Evolutionary conservation across 2,888 invertebrate species (phyloP), one percentile per base, ranked within the genome.

Genomic region (Stomorhina lunata): DNA sequence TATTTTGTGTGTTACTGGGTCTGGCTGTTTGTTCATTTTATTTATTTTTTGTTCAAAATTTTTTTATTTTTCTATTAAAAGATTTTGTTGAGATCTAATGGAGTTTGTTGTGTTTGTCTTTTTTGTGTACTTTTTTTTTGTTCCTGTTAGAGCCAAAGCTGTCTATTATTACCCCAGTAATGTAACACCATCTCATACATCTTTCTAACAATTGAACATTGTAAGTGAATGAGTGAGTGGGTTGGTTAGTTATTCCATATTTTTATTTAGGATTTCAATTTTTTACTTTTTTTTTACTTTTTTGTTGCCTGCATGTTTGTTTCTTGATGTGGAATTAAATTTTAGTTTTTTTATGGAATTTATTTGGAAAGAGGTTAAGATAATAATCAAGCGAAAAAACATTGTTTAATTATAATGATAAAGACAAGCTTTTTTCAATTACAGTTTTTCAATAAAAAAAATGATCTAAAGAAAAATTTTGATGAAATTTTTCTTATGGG

Each of bases 141-240:
- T 57, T 55, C 37, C 40, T 40, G 73, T 53, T 69, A 40, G 50
- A 78, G 37, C 25, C 53, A 22, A 61, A 43, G 63, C 73, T 78
- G 65, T 81, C 68, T 75, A 45, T 73, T 82, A 78, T 48, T 57
- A 65, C 25, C 9, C 53, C 29, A 78, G 73, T 78, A 82, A 77
- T 17, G 20, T 59, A 77, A 75, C 78, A 78, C 73, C 73, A 78
- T 77, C 32, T 68, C 57, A 72, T 59, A 72, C 50, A 66, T 72
- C 50, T 68, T 68, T 68, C 59, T 57, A 79, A 72, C 72, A 79
- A 72, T 72, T 77, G 77, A 29, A 69, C 25, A 45, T 45, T 37
- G 29, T 32, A 57, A 68, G 77, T 34, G 2, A 10, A 10, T 55
- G 10, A 17, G 12, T 57, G 55, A 32, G 65, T 79, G 72, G 79